Evolutionary conservation across 2,797 vertebrate species (phyloP).

Genomic region (Manis javanica): DNA sequence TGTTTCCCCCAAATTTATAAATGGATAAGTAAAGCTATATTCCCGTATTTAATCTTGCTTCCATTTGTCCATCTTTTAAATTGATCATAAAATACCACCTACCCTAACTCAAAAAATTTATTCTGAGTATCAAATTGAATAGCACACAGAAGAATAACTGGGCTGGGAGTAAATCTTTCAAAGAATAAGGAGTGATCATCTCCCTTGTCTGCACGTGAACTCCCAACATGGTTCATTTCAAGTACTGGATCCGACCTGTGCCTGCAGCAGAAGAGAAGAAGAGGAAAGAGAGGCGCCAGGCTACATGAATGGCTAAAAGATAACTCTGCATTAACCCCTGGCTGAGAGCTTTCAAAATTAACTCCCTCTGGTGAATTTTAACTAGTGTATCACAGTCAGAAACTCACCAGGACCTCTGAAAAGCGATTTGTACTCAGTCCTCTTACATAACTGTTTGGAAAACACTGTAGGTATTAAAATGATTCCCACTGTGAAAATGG

Average conservation of each 20-base stretch:
- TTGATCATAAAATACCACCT: background rate
- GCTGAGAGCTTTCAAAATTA: conserved; percentile 73
- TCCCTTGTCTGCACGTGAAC: background rate
- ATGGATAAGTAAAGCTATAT: background rate
- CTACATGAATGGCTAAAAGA: background rate
- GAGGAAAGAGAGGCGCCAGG: background rate
- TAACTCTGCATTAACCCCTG: conserved; percentile 61
- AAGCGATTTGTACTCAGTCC: conserved; percentile 34
- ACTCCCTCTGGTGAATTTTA: conserved; percentile 78
- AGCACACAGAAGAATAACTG: background rate
- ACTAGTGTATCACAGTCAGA: conserved; percentile 72
- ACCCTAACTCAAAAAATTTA: background rate
- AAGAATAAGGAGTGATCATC: background rate
- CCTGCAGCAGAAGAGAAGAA: background rate
- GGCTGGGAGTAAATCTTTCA: background rate
- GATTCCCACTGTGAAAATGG: conserved; percentile 80
- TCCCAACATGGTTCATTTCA: background rate
- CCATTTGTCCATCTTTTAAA: conserved; percentile 22
- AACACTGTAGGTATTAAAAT: conserved; percentile 78
- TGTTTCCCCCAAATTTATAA: background rate
- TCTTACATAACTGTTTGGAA: conserved; percentile 78
- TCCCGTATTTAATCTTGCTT: background rate
- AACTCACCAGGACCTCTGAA: conserved; percentile 56
- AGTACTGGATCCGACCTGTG: background rate
- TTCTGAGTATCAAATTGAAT: background rate